Conservation (phyloP, 2,888 invertebrate genomes). For the Drosophila gaucha region DNA sequence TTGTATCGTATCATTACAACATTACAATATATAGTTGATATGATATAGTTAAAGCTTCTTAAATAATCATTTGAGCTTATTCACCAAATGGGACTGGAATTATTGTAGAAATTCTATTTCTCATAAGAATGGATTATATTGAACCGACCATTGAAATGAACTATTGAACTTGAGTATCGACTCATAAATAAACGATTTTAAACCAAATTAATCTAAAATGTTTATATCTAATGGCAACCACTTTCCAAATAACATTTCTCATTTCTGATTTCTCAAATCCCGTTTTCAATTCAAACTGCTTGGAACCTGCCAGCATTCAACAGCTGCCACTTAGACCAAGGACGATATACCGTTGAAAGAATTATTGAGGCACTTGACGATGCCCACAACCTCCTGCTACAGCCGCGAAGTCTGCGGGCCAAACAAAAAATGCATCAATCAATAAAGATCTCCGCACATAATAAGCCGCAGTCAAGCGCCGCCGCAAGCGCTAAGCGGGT, state of each 20-base stretch:
- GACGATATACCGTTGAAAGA: conserved; percentile 61
- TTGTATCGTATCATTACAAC: no score
- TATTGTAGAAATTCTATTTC: no score
- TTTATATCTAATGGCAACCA: background rate
- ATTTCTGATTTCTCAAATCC: background rate
- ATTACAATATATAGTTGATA: no score
- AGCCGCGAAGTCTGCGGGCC: conserved; percentile 58
- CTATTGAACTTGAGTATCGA: background rate
- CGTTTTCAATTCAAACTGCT: background rate
- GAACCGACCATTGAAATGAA: no score
- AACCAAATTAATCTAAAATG: background rate
- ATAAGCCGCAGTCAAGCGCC: conserved; percentile 69
- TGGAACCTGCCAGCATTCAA: conserved; percentile 5
- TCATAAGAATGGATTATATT: no score
- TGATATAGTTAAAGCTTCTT: no score
- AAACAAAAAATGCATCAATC: conserved; percentile 80
- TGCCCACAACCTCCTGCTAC: conserved; percentile 1
- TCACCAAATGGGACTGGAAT: no score
- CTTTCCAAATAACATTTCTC: background rate
- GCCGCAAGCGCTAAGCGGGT: conserved; percentile 3
- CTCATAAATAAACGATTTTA: no score
- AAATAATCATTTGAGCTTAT: no score
- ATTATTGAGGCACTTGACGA: conserved; percentile 58
- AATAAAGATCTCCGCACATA: conserved; percentile 82
- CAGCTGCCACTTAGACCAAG: conserved; percentile 51